These are phyloP conservation scores for Phylloscopus collybita DNA, from an alignment of 2,797 vertebrate species.

Conservation along the genomic window DNA sequence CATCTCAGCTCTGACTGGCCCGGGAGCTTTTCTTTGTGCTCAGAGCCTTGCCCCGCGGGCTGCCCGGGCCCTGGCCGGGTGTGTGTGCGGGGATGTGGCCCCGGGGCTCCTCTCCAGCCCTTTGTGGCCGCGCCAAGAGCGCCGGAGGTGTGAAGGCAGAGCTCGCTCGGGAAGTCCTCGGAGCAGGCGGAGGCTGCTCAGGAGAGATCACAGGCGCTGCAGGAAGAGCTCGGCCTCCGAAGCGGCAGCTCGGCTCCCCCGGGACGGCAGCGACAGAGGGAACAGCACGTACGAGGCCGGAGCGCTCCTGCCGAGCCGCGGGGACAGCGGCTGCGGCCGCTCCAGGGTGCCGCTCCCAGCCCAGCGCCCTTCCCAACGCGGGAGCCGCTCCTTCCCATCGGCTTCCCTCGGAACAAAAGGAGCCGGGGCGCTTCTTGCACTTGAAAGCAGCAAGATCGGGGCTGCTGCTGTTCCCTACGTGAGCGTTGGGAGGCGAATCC, in stretches of 20 bases:
- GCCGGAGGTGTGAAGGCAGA: neutral
- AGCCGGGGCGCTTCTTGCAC: neutral
- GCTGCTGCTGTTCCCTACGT: constrained; percentile 4
- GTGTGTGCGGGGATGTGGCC: neutral
- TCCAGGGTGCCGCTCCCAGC: neutral
- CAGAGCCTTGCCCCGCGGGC: accelerated
- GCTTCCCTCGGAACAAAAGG: constrained; percentile 25
- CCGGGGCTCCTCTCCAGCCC: neutral
- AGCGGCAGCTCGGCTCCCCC: neutral
- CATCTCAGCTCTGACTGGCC: neutral
- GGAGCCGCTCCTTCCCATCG: neutral
- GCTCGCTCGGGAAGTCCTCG: neutral
- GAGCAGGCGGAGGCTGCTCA: neutral
- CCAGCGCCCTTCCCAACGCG: neutral
- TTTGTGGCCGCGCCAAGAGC: neutral
- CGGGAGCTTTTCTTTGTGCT: neutral
- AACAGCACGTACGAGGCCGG: constrained; percentile 57
- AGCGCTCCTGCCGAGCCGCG: neutral
- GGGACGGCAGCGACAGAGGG: constrained; percentile 37
- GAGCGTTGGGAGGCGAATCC: neutral
- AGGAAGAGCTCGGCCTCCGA: constrained; percentile 32
- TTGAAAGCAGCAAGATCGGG: neutral
- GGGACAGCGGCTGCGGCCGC: neutral
- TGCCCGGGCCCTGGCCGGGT: neutral
- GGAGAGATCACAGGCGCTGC: constrained; percentile 55